These are phyloP conservation scores for Arbacia lixula DNA, from an alignment of 53 echinoderm and acorn worm genomes.

Conservation along the genomic window DNA sequence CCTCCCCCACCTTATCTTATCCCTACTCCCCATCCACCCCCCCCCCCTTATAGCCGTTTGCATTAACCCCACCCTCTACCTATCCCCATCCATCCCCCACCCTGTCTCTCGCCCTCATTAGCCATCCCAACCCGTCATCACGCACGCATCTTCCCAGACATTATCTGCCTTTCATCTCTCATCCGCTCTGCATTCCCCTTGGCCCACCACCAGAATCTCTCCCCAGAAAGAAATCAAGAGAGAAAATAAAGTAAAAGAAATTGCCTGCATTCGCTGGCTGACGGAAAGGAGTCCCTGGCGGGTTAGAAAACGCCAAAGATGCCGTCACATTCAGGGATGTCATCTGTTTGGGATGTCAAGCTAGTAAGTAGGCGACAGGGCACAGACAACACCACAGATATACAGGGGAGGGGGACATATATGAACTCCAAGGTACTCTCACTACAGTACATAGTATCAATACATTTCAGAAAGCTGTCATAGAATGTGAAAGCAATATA, in stretches of 20 bases:
- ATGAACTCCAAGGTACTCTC: too few species aligned
- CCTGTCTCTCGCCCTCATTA: slow-evolving; percentile 21
- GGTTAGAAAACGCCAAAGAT: slow-evolving; percentile 42
- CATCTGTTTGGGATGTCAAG: slow-evolving; percentile 51
- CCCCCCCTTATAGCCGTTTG: neutral
- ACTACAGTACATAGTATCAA: too few species aligned
- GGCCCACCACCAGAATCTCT: slow-evolving; percentile 39
- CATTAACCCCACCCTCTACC: neutral
- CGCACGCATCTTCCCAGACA: neutral
- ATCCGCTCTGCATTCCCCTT: slow-evolving; percentile 12
- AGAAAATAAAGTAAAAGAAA: too few species aligned
- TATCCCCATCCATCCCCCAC: neutral
- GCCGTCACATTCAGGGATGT: slow-evolving; percentile 50
- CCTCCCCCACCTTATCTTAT: neutral
- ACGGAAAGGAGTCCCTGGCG: slow-evolving; percentile 49
- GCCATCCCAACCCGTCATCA: slow-evolving; percentile 37
- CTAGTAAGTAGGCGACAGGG: slow-evolving; percentile 16
- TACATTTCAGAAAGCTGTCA: too few species aligned
- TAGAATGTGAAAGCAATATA: too few species aligned
- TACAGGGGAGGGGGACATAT: slow-evolving; percentile 18
- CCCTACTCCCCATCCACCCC: neutral
- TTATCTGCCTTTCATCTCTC: slow-evolving; percentile 46
- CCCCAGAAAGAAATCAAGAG: slow-evolving; percentile 37
- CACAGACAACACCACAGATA: neutral
- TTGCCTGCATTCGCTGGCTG: too few species aligned